These are phyloP conservation scores for Paracentrotus lividus DNA, from an alignment of 53 echinoderm and acorn worm species.

Conservation along the genomic window DNA sequence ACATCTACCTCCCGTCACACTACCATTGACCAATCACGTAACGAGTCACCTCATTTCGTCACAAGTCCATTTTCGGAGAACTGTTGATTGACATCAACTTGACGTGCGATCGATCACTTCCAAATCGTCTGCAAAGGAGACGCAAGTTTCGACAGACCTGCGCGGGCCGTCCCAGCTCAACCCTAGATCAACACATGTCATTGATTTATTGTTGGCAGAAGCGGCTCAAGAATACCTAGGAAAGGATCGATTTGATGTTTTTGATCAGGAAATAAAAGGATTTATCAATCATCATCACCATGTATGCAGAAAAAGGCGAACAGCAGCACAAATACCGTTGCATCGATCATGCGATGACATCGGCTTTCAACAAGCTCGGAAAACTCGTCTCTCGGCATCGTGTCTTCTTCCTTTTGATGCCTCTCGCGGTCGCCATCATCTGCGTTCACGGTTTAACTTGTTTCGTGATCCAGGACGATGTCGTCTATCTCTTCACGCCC, in stretches of 20 bases:
- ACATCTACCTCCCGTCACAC: background rate
- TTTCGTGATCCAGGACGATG: slow-evolving; percentile 53
- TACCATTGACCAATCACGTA: slow-evolving; percentile 19
- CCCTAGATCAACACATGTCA: background rate
- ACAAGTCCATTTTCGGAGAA: background rate
- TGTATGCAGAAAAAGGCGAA: background rate
- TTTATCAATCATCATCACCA: slow-evolving; percentile 15
- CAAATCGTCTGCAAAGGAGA: background rate
- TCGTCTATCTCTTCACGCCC: slow-evolving; percentile 65
- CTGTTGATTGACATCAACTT: no score
- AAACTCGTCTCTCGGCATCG: slow-evolving; percentile 61
- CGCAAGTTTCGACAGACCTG: background rate
- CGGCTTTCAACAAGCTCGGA: slow-evolving; percentile 59
- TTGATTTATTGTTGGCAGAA: background rate
- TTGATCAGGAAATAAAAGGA: background rate
- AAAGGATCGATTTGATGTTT: background rate
- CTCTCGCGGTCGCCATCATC: slow-evolving; percentile 57
- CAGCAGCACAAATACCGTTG: slow-evolving; percentile 50
- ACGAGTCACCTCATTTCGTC: background rate
- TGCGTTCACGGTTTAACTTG: slow-evolving; percentile 51
- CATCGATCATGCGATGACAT: slow-evolving; percentile 56
- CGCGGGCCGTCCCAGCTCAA: background rate
- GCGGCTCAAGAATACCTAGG: background rate
- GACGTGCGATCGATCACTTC: background rate
- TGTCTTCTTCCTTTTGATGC: slow-evolving; percentile 59